phyloP scores from a whole-genome alignment of 2,888 invertebrate species.

The Nomada goodeniana region DNA sequence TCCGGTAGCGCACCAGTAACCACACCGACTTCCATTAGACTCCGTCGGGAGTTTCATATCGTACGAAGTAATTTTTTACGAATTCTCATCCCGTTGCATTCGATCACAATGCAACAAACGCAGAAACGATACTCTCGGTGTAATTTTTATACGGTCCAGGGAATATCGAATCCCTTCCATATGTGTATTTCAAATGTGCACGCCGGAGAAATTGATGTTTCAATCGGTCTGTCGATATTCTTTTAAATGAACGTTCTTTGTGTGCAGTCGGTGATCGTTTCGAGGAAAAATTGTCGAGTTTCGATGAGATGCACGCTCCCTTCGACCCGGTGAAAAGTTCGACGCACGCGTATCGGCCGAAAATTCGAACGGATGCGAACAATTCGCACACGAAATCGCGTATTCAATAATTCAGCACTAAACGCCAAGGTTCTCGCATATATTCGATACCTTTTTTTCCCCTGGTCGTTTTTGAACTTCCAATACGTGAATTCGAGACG shows the following conservation, averaged over 20 bases:
- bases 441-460: not conserved
- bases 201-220: constrained; percentile 27
- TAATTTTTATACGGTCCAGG: not conserved
- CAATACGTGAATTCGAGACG: too few species aligned
- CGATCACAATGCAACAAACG: not conserved
- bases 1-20: not conserved
- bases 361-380: not conserved
- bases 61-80: not conserved
- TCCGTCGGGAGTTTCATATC: not conserved
- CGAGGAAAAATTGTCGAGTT: not conserved
- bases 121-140: not conserved
- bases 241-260: constrained; percentile 8
- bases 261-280: not conserved
- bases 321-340: constrained; percentile 1
- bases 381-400: constrained; percentile 14
- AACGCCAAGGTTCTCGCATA: not conserved
- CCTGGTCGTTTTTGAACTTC: not conserved
- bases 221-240: constrained; percentile 35
- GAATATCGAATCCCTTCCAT: not conserved
- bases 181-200: not conserved
- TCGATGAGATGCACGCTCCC: not conserved
- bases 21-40: not conserved
- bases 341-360: not conserved
- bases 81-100: not conserved
- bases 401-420: constrained; percentile 40